phyloP scores from a whole-genome alignment of 2,113 vertebrate species.

The Cephalopterus ornatus region DNA sequence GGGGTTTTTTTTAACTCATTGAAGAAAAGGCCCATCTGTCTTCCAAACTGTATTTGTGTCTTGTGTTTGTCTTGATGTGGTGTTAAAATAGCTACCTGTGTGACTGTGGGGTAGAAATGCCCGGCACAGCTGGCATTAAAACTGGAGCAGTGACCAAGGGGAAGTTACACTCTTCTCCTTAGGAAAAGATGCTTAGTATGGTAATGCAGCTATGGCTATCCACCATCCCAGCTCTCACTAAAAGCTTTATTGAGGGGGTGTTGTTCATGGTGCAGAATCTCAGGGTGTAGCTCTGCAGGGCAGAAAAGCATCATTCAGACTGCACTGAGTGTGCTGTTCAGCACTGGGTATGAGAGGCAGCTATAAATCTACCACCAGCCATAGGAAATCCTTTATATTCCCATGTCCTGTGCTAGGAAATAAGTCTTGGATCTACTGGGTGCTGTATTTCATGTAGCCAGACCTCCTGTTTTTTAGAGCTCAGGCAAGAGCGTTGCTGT shows the following conservation, averaged over 20 bases:
- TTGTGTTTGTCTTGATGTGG: background rate
- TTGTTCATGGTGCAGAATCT: background rate
- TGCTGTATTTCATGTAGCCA: background rate
- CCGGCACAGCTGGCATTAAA: background rate
- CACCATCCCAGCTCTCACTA: background rate
- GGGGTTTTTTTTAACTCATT: accelerated
- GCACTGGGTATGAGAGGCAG: background rate
- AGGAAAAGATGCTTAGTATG: background rate
- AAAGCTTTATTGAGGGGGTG: background rate
- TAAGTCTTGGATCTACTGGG: background rate
- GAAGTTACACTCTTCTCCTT: background rate
- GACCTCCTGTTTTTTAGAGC: background rate
- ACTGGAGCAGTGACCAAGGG: background rate
- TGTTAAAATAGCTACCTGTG: background rate
- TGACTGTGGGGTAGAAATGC: background rate
- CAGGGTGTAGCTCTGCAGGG: background rate
- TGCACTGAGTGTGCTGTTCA: background rate
- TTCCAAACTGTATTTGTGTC: background rate
- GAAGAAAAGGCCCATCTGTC: background rate
- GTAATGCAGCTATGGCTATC: background rate
- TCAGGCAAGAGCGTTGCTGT: background rate
- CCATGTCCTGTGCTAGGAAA: background rate
- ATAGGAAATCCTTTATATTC: background rate
- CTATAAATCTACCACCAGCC: background rate
- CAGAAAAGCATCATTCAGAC: background rate